Evolutionary conservation across 2,888 invertebrate species (phyloP).

Genomic region (Microdon myrmicae): DNA sequence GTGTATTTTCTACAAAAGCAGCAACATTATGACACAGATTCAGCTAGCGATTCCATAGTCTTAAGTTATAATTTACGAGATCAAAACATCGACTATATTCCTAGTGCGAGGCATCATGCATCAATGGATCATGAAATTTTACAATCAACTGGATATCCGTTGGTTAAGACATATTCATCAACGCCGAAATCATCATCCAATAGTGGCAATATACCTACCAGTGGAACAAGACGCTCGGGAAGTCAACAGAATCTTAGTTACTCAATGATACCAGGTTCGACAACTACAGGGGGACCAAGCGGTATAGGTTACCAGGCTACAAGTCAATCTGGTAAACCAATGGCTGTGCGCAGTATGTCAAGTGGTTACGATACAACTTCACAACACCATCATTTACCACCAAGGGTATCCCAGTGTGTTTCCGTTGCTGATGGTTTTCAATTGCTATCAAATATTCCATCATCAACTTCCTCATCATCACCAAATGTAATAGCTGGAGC

Average conservation of each 20-base stretch:
- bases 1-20: constrained; percentile 16
- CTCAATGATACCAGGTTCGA: constrained; percentile 14
- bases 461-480: constrained; percentile 27
- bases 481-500: constrained; percentile 29
- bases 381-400: constrained; percentile 7
- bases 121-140: constrained; percentile 42
- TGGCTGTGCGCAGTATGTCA: constrained; percentile 57
- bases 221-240: constrained; percentile 45
- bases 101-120: constrained; percentile 48
- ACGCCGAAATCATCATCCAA: constrained; percentile 31
- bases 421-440: constrained; percentile 28
- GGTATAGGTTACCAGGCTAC: constrained; percentile 20
- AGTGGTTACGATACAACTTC: constrained; percentile 52
- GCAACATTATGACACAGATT: constrained; percentile 45
- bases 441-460: constrained; percentile 20
- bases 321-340: constrained; percentile 52
- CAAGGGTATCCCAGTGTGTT: constrained; percentile 22
- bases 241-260: constrained; percentile 55
- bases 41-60: constrained; percentile 53
- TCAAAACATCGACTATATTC: constrained; percentile 57
- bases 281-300: constrained; percentile 17
- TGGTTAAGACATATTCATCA: constrained; percentile 17
- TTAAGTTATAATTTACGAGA: constrained; percentile 57
- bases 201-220: constrained; percentile 19
- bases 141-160: constrained; percentile 16